phyloP scores from a whole-genome alignment of 23 tunicate species.

The Ascidia mentula region DNA sequence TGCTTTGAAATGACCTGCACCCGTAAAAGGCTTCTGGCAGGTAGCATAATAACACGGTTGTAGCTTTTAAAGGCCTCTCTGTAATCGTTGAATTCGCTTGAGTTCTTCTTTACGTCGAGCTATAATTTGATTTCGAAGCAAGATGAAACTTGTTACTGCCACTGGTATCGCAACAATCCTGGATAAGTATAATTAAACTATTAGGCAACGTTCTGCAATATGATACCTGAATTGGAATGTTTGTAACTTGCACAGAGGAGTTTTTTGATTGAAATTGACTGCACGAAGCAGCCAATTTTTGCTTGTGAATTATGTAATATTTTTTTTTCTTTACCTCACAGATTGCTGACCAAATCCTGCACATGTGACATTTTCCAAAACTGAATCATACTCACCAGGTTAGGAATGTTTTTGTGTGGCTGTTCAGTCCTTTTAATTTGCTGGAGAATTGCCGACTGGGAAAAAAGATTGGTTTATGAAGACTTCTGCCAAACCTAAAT shows the following conservation, averaged over 20 bases:
- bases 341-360: no score
- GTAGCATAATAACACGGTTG: slow-evolving; percentile 31
- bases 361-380: background rate
- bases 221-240: no score
- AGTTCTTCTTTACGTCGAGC: slow-evolving; percentile 46
- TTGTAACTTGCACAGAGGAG: no score
- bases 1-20: slow-evolving; percentile 28
- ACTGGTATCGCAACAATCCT: slow-evolving; percentile 76
- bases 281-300: no score
- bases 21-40: slow-evolving; percentile 26
- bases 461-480: background rate
- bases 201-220: no score
- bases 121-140: slow-evolving; percentile 34
- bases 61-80: slow-evolving; percentile 14
- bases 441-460: background rate
- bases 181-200: slow-evolving; percentile 9
- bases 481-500: background rate
- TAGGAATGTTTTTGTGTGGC: background rate
- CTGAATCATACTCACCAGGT: background rate
- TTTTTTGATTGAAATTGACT: no score
- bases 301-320: no score
- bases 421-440: background rate
- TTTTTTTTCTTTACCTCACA: no score
- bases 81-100: slow-evolving; percentile 41
- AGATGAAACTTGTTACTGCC: slow-evolving; percentile 50